A percentile compares a stretch with the other conserved stretches of the same genome.
These are phyloP conservation scores for Mimas tiliae DNA, from an alignment of 2,888 invertebrate genomes.

Conservation along the genomic window DNA sequence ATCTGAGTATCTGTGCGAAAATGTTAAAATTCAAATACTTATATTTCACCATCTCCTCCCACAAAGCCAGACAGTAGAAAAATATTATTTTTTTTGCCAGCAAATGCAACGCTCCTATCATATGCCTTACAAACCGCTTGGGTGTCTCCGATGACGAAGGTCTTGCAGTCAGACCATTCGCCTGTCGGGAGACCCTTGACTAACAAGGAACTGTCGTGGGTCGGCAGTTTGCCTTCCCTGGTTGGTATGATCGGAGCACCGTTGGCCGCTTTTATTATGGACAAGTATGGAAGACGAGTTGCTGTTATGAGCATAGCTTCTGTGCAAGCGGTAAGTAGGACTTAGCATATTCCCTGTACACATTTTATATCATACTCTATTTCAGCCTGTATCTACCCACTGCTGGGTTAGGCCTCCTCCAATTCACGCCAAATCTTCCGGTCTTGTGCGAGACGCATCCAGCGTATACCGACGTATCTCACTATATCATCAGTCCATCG, in stretches of 20 bases:
- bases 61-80: too few species aligned
- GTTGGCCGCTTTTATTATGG: constrained; percentile 62
- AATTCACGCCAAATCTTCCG: too few species aligned
- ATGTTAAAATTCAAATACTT: too few species aligned
- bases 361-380: too few species aligned
- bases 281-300: constrained; percentile 69
- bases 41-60: too few species aligned
- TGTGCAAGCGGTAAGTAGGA: constrained; percentile 71
- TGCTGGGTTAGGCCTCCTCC: too few species aligned
- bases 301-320: constrained; percentile 68
- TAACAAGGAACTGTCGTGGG: constrained; percentile 65
- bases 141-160: constrained; percentile 69
- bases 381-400: too few species aligned
- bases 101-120: constrained; percentile 64
- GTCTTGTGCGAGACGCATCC: too few species aligned
- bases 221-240: constrained; percentile 72
- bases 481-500: too few species aligned
- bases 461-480: too few species aligned
- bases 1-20: too few species aligned
- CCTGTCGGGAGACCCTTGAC: constrained; percentile 62
- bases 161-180: constrained; percentile 60
- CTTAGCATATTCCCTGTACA: background rate
- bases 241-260: constrained; percentile 60
- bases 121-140: constrained; percentile 74
- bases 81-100: constrained; percentile 48